These are phyloP conservation scores for Serrognathus titanus DNA, from an alignment of 2,888 invertebrate genomes.

Conservation along the genomic window DNA sequence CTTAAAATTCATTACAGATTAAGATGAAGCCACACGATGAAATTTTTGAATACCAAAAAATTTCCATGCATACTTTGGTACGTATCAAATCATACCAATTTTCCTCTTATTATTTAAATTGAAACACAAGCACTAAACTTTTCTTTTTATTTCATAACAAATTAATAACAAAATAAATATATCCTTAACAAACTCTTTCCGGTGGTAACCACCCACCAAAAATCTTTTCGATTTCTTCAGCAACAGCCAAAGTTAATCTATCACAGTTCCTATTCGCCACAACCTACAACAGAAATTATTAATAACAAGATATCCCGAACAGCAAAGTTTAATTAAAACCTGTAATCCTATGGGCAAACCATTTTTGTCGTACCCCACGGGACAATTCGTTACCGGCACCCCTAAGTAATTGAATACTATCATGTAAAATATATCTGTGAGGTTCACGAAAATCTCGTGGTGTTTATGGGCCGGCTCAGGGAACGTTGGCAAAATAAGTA, in stretches of 20 bases:
- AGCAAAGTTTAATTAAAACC: slow-evolving; percentile 41
- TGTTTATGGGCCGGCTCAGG: slow-evolving; percentile 87
- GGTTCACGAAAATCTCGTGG: slow-evolving; percentile 74
- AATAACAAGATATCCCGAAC: background rate
- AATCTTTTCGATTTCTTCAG: slow-evolving; percentile 79
- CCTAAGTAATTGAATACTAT: slow-evolving; percentile 83
- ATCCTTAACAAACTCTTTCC: no score
- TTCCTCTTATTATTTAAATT: no score
- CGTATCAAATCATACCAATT: no score
- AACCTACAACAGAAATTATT: slow-evolving; percentile 46
- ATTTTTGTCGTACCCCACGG: slow-evolving; percentile 75
- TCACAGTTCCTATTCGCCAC: slow-evolving; percentile 80
- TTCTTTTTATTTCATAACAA: background rate
- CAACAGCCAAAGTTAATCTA: slow-evolving; percentile 80
- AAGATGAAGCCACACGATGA: no score
- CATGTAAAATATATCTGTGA: slow-evolving; percentile 83
- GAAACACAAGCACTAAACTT: background rate
- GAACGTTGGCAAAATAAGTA: slow-evolving; percentile 85
- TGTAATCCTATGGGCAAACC: slow-evolving; percentile 88
- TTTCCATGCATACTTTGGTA: no score
- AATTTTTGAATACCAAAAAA: no score
- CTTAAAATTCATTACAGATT: no score
- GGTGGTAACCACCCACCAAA: slow-evolving; percentile 89
- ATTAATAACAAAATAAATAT: background rate
- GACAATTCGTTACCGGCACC: slow-evolving; percentile 82